Evolutionary conservation across 2,113 vertebrate species (phyloP).

Genomic region (Nerophis ophidion): DNA sequence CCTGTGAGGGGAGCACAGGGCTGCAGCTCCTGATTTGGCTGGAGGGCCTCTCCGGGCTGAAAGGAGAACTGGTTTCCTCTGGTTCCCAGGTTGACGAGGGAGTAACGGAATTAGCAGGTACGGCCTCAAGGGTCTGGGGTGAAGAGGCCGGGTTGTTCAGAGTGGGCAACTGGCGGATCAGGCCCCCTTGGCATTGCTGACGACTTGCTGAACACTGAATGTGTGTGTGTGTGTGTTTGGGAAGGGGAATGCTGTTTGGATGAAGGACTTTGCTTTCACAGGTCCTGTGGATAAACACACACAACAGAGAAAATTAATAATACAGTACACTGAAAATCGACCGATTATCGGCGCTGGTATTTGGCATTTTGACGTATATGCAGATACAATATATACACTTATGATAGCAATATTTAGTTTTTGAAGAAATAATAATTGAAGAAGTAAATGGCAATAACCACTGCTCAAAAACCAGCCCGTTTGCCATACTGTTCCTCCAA

Average conservation of each 20-base stretch:
- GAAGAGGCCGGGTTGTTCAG: conserved; percentile 82
- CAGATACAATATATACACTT: too few species aligned
- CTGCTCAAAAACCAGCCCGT: neutral
- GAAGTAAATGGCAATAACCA: too few species aligned
- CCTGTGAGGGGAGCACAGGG: conserved; percentile 74
- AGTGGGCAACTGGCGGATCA: conserved; percentile 81
- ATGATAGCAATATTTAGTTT: too few species aligned
- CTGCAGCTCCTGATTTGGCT: conserved; percentile 74
- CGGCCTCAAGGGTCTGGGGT: conserved; percentile 84
- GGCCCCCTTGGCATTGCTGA: conserved; percentile 94
- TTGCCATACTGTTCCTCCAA: conserved; percentile 5
- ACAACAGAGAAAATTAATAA: neutral
- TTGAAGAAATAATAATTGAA: too few species aligned
- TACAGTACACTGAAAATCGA: too few species aligned
- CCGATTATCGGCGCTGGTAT: too few species aligned
- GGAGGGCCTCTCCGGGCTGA: conserved; percentile 75
- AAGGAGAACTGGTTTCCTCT: conserved; percentile 73
- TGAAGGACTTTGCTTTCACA: conserved; percentile 80
- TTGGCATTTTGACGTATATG: too few species aligned
- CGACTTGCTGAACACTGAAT: conserved; percentile 78
- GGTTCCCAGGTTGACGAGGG: conserved; percentile 81
- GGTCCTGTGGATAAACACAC: conserved; percentile 71
- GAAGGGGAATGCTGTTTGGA: conserved; percentile 35
- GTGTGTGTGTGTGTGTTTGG: conserved; percentile 50
- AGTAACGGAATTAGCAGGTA: conserved; percentile 76